Percentiles rank a stretch among this genome's conserved stretches.
These are phyloP conservation scores for Nephrotoma guestfalica DNA, from an alignment of 2,888 invertebrate species.

Conservation along the genomic window DNA sequence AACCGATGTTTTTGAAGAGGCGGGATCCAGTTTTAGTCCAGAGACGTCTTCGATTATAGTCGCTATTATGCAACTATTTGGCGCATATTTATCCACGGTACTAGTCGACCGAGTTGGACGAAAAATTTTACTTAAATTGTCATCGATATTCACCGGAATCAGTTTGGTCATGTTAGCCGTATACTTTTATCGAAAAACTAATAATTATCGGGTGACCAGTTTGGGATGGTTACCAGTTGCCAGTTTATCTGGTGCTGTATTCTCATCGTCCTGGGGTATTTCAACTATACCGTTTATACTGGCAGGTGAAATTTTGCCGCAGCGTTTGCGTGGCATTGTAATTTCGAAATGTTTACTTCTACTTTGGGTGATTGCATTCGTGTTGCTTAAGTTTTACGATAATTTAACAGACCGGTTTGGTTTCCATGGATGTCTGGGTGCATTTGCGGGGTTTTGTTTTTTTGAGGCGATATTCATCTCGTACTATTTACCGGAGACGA, in stretches of 20 bases:
- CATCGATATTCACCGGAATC: conserved; percentile 22
- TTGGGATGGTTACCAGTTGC: conserved; percentile 27
- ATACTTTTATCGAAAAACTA: conserved; percentile 18
- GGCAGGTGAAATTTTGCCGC: conserved; percentile 24
- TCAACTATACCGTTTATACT: conserved; percentile 27
- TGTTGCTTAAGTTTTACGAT: conserved; percentile 11
- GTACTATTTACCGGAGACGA: conserved; percentile 27
- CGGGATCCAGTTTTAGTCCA: conserved; percentile 25
- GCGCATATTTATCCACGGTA: conserved; percentile 24
- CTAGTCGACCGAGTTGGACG: conserved; percentile 28
- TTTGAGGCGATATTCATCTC: conserved; percentile 22
- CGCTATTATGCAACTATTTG: conserved; percentile 25
- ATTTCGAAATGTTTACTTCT: conserved; percentile 12
- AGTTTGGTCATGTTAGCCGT: conserved; percentile 21
- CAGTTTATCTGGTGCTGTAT: conserved; percentile 27
- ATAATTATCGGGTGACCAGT: conserved; percentile 17
- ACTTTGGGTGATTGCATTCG: conserved; percentile 16
- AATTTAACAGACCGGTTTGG: conserved; percentile 17
- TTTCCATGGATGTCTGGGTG: conserved; percentile 24
- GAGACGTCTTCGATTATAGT: conserved; percentile 25
- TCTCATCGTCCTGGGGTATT: conserved; percentile 24
- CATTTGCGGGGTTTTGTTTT: conserved; percentile 22
- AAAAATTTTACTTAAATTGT: conserved; percentile 19
- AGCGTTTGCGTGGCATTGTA: conserved; percentile 14
- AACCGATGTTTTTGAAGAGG: conserved; percentile 24